phyloP scores from a whole-genome alignment of 2,888 invertebrate genomes.

The Synanthedon myopaeformis region DNA sequence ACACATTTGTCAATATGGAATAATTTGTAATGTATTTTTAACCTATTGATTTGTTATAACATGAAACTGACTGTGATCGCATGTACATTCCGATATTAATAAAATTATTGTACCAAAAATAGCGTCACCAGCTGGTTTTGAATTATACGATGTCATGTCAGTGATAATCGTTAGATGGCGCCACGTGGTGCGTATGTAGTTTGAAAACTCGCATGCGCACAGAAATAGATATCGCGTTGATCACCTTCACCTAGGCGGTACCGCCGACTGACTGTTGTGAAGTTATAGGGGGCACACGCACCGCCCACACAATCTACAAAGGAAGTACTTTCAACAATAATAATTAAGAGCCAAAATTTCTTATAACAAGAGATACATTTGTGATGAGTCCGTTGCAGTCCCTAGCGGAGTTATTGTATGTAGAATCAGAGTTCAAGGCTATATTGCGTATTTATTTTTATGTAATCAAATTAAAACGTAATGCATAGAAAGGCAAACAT shows the following conservation, averaged over 20 bases:
- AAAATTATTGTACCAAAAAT: conserved; percentile 42
- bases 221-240: conserved; percentile 51
- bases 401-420: too few species aligned
- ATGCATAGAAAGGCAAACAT: too few species aligned
- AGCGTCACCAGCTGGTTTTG: conserved; percentile 50
- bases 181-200: conserved; percentile 25
- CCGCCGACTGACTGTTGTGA: conserved; percentile 30
- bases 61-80: not conserved
- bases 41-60: not conserved
- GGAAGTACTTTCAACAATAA: not conserved
- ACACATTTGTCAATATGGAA: too few species aligned
- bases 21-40: too few species aligned
- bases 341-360: too few species aligned
- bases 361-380: too few species aligned
- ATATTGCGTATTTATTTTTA: too few species aligned
- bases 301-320: conserved; percentile 9
- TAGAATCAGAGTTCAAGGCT: too few species aligned
- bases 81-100: conserved; percentile 23
- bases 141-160: conserved; percentile 33
- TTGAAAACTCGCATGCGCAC: conserved; percentile 50
- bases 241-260: conserved; percentile 67
- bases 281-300: conserved; percentile 7
- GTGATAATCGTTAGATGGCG: conserved; percentile 55
- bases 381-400: too few species aligned
- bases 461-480: too few species aligned